Base-by-base conservation (phyloP, 92 coral and sea anemone genomes). In the Zoanthus sociatus region DNA sequence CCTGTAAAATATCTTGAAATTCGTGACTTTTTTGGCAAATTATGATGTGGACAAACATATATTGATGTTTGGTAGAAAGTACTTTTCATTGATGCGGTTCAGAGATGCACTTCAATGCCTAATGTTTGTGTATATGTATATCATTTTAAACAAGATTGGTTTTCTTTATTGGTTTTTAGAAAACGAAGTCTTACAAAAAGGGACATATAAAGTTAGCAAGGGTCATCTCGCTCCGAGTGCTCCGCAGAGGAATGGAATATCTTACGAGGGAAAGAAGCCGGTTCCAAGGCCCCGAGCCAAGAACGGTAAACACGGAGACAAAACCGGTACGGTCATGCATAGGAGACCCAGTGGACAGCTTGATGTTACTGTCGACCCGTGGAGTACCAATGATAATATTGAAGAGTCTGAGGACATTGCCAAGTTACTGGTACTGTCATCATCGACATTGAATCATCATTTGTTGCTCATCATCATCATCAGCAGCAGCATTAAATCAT, bases 331-430 rank as follows among this genome's bases (percentile, higher is more conserved):
- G 11, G 6, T 67, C 58, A 42, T 44, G 42, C 73, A 42, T 63
- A 81, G 74, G 85, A 44, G 46, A 14, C 74, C 75, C 61, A 66
- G 16, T 17, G 85, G 85, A 45, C 74, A 66, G 7, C 14, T 81
- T 66, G 85, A 81, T 14, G 63, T 42, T 50, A 67, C 45, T 7
- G 84, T 94, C 84, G 91, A 92, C 82, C 93, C 93, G 0, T 93
- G 93, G 95, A 92, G 88, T 83, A 93, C 92, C 56, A 92, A 79
- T 26, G 95, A 92, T 88, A 92, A 84, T 86, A 73, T 95, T 71
- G 89, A 79, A 73, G 87, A 93, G 89, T 97, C 99, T 12, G 99
- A 97, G 58, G 99, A 95, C 85, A 93, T 97, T 75, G 98, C 99
- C 48, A 97, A 95, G 71, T 92, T 97, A 26, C 76, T 97, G 95